Conservation (phyloP, 1,140 invertebrate species). For the Neoseiulus cucumeris region DNA sequence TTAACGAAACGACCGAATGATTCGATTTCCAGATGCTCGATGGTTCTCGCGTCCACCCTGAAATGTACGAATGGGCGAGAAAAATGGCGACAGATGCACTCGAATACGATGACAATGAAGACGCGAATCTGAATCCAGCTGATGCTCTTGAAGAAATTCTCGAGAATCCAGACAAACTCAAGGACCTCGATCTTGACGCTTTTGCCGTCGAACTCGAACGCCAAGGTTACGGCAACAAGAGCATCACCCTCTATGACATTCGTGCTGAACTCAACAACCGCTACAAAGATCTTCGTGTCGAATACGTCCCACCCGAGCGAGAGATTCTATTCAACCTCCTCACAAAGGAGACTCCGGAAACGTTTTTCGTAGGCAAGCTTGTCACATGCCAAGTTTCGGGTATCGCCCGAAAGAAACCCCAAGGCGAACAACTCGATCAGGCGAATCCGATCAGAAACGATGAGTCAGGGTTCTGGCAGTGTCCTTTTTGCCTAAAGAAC, state of each 20-base stretch:
- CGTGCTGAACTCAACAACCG: conserved; percentile 78
- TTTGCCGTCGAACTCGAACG: conserved; percentile 92
- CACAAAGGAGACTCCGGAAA: conserved; percentile 87
- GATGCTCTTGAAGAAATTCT: conserved; percentile 91
- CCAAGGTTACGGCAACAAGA: conserved; percentile 89
- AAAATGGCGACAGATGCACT: conserved; percentile 99
- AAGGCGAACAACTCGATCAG: conserved; percentile 76
- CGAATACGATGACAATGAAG: conserved; percentile 87
- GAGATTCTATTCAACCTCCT: conserved; percentile 85
- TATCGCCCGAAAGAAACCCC: conserved; percentile 57
- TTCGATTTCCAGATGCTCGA: conserved; percentile 68
- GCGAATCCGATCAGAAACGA: conserved; percentile 85
- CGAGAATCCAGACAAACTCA: conserved; percentile 77
- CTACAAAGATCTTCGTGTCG: conserved; percentile 75
- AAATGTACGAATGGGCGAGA: conserved; percentile 96
- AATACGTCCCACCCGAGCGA: conserved; percentile 52
- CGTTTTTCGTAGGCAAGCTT: conserved; percentile 77
- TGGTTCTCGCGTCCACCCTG: conserved; percentile 91
- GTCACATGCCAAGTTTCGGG: conserved; percentile 31
- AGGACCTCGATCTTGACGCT: conserved; percentile 92
- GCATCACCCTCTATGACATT: conserved; percentile 92
- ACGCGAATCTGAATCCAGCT: conserved; percentile 59
- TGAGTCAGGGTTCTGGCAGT: conserved; percentile 84
- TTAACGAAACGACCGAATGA: neutral
- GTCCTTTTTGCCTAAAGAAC: conserved; percentile 87